These are phyloP conservation scores for Drosophila mayaguana DNA, from an alignment of 2,888 invertebrate species.

Conservation along the genomic window DNA sequence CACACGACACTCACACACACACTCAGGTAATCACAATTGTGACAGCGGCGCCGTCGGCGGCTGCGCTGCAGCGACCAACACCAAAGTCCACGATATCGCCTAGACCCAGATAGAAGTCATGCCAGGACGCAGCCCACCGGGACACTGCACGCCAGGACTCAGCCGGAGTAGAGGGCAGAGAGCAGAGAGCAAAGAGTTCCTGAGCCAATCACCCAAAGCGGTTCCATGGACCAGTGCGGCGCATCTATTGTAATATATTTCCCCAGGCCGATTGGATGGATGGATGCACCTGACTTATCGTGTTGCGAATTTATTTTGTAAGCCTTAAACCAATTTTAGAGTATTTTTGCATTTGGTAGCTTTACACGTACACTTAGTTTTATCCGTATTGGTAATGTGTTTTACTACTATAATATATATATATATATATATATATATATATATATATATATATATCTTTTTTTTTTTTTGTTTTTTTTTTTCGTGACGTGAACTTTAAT, in stretches of 20 bases:
- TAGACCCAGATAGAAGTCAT: conserved; percentile 74
- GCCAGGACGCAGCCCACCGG: conserved; percentile 1
- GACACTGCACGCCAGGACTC: neutral
- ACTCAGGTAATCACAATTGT: conserved; percentile 81
- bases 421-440: neutral
- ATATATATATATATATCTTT: neutral
- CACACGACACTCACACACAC: conserved; percentile 22
- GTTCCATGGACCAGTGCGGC: conserved; percentile 16
- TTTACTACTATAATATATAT: neutral
- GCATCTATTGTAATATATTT: conserved; percentile 71
- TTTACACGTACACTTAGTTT: conserved; percentile 55
- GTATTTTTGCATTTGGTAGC: conserved; percentile 73
- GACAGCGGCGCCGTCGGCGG: conserved; percentile 65
- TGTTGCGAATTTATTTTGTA: conserved; percentile 39
- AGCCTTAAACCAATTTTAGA: conserved; percentile 61
- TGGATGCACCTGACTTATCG: conserved; percentile 27
- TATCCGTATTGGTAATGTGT: conserved; percentile 44
- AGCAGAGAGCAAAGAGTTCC: no score
- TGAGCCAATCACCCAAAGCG: neutral
- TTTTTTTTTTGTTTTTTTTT: conserved; percentile 28
- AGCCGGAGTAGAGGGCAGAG: neutral
- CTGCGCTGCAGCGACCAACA: conserved; percentile 56
- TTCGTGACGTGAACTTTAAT: conserved; percentile 7
- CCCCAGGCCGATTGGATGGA: conserved; percentile 24
- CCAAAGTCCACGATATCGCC: conserved; percentile 77